Evolutionary conservation across 2,888 invertebrate species (phyloP).

Genomic region (Maniola hyperantus): DNA sequence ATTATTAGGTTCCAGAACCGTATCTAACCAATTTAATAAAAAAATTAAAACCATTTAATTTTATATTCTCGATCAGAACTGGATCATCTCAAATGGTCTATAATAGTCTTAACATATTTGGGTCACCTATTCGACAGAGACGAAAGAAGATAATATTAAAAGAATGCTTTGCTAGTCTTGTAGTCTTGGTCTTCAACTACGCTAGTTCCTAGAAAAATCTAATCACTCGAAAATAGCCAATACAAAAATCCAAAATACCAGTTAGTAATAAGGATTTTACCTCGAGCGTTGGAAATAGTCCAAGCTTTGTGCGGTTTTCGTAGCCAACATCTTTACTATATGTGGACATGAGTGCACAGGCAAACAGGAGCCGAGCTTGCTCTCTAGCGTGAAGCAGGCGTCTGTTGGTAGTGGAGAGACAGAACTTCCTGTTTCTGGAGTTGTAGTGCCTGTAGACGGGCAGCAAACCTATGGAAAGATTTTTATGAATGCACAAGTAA

Average conservation of each 20-base stretch:
- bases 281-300: conserved; percentile 52
- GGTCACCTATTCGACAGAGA: too few relatives aligned
- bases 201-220: too few relatives aligned
- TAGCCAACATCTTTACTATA: conserved; percentile 48
- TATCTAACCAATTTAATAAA: too few relatives aligned
- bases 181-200: too few relatives aligned
- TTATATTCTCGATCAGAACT: too few relatives aligned
- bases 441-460: conserved; percentile 27
- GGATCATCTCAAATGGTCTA: too few relatives aligned
- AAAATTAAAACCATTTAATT: too few relatives aligned
- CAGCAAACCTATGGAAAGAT: conserved; percentile 50
- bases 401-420: not conserved
- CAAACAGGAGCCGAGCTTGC: conserved; percentile 52
- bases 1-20: too few relatives aligned
- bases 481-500: not conserved
- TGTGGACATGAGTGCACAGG: conserved; percentile 51
- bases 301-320: conserved; percentile 44
- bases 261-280: conserved; percentile 43
- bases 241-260: not conserved
- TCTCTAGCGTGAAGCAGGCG: conserved; percentile 54
- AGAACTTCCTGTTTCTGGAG: not conserved
- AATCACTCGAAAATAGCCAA: too few relatives aligned
- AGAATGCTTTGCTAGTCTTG: too few relatives aligned
- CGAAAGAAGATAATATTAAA: too few relatives aligned
- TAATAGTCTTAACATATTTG: too few relatives aligned